Evolutionary conservation across 1,140 invertebrate species (phyloP).

Genomic region (Stratiolaelaps scimitus): DNA sequence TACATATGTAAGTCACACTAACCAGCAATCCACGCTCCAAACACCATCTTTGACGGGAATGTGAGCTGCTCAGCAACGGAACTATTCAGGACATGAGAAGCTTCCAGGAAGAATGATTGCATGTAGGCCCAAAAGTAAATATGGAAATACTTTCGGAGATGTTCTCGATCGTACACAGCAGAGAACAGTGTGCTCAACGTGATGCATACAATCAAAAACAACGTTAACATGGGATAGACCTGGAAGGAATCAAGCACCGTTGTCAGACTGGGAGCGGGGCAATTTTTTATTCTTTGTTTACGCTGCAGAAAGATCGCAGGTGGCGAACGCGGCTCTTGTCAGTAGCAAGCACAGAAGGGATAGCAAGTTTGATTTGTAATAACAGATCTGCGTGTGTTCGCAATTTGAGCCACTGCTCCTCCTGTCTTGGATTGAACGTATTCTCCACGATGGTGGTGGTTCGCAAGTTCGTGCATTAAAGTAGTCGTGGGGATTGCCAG

Average conservation of each 20-base stretch:
- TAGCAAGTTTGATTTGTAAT: too few species aligned
- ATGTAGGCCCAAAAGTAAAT: background rate
- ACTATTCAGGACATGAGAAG: background rate
- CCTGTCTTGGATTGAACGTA: too few species aligned
- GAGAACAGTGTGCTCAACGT: background rate
- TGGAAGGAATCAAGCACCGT: too few species aligned
- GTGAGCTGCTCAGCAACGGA: background rate
- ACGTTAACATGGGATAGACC: background rate
- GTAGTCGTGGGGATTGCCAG: too few species aligned
- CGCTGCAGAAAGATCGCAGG: too few species aligned
- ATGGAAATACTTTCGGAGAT: background rate
- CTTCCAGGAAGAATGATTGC: background rate
- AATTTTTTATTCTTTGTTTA: too few species aligned
- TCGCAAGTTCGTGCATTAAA: too few species aligned
- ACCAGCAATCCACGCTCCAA: constrained; percentile 2
- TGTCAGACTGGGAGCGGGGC: too few species aligned
- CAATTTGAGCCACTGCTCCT: too few species aligned
- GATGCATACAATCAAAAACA: background rate
- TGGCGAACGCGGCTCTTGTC: background rate
- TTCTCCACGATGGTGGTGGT: too few species aligned
- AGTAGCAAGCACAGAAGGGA: background rate
- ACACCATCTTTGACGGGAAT: constrained; percentile 2
- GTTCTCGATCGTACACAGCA: background rate
- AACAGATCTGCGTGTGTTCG: too few species aligned
- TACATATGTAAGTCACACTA: background rate